Percentiles rank a stretch among this genome's conserved stretches.
phyloP scores from a whole-genome alignment of 2,888 invertebrate genomes.

The Cheilosia vernalis region DNA sequence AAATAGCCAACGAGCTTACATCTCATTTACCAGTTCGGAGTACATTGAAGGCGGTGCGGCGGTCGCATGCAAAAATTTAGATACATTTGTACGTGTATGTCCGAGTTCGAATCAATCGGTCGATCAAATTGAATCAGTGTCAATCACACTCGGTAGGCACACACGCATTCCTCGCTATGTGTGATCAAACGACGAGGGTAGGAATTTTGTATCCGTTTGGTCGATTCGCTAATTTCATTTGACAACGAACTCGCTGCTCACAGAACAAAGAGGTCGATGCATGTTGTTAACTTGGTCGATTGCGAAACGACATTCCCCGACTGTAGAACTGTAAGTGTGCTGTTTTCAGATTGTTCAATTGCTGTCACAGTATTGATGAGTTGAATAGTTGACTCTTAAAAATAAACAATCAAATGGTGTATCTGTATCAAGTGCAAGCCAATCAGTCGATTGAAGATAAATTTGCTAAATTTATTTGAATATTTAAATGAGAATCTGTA shows the following conservation, averaged over 20 bases:
- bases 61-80: conserved; percentile 55
- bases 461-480: background rate
- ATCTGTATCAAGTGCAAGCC: background rate
- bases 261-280: conserved; percentile 67
- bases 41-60: conserved; percentile 51
- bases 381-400: conserved; percentile 7
- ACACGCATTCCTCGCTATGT: background rate
- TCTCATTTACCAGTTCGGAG: conserved; percentile 63
- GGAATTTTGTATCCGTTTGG: conserved; percentile 65
- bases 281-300: conserved; percentile 63
- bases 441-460: background rate
- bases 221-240: conserved; percentile 64
- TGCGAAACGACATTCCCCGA: conserved; percentile 60
- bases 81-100: conserved; percentile 43
- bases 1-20: conserved; percentile 74
- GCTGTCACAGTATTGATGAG: conserved; percentile 7
- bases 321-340: conserved; percentile 10
- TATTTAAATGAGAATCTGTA: no score
- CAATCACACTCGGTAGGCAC: conserved; percentile 64
- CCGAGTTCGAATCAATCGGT: conserved; percentile 60
- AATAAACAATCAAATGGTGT: background rate
- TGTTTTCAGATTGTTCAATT: conserved; percentile 25
- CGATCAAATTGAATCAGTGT: conserved; percentile 66
- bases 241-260: conserved; percentile 70
- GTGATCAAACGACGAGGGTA: conserved; percentile 59